Evolutionary conservation across 2,113 vertebrate species (phyloP).

Genomic region (Protobothrops mucrosquamatus): DNA sequence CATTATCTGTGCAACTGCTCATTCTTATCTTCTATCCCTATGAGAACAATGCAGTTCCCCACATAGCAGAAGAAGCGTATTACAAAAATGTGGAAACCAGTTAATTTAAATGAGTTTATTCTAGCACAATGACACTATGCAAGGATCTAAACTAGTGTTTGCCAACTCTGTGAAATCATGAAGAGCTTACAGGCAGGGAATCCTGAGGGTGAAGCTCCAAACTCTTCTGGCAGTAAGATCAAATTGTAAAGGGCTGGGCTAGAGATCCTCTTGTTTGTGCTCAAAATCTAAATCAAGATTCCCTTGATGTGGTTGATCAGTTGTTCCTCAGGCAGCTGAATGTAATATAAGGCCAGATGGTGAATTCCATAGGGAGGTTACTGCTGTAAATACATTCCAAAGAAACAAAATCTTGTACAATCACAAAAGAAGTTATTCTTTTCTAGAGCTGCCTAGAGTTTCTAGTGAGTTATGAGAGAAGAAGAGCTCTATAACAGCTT

Average conservation of each 20-base stretch:
- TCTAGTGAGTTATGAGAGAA: slow-evolving; percentile 31
- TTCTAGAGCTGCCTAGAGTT: slow-evolving; percentile 1
- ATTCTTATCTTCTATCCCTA: slow-evolving; percentile 7
- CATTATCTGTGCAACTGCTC: slow-evolving; percentile 1
- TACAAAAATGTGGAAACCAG: not conserved
- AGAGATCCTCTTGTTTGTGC: slow-evolving; percentile 15
- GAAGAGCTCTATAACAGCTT: slow-evolving; percentile 17
- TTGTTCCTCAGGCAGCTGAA: not conserved
- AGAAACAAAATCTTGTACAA: slow-evolving; percentile 29
- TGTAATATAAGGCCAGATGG: not conserved
- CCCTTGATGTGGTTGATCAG: not conserved
- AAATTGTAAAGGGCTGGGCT: not conserved
- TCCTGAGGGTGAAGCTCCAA: not conserved
- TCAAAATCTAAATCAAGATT: slow-evolving; percentile 27
- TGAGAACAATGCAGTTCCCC: slow-evolving; percentile 19
- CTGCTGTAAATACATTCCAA: slow-evolving; percentile 17
- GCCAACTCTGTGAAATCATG: not conserved
- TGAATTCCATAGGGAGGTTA: slow-evolving; percentile 14
- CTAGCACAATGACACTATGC: slow-evolving; percentile 30
- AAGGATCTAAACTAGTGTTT: slow-evolving; percentile 37
- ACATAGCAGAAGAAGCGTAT: not conserved
- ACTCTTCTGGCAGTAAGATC: not conserved
- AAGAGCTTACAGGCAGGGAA: not conserved
- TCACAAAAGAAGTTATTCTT: slow-evolving; percentile 23
- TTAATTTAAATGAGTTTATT: not conserved